Evolutionary conservation across 2,113 vertebrate genomes (phyloP).

Genomic region (Campylomormyrus tamandua): DNA sequence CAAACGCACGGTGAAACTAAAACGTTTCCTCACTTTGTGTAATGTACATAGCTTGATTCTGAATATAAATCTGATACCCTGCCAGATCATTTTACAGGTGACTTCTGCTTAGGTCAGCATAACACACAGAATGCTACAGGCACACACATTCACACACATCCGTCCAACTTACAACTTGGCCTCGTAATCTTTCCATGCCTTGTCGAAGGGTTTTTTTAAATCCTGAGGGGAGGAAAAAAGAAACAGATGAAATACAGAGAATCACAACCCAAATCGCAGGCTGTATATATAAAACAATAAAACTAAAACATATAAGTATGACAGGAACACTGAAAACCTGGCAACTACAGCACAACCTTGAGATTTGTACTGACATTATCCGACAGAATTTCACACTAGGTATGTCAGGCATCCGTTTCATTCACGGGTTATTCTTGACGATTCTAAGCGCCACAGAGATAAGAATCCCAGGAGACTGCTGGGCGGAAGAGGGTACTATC

Average conservation of each 20-base stretch:
- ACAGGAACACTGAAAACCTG: not conserved
- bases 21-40: not conserved
- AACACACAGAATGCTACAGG: not conserved
- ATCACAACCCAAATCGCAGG: not conserved
- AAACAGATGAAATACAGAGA: not conserved
- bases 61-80: not conserved
- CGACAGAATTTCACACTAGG: not conserved
- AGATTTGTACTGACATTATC: not conserved
- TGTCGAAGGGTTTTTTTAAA: constrained; percentile 84
- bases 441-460: not conserved
- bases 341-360: not conserved
- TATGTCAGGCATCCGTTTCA: not conserved
- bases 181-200: constrained; percentile 89
- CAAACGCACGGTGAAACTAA: not conserved
- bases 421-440: not conserved
- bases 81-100: not conserved
- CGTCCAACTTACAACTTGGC: constrained; percentile 77
- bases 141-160: constrained; percentile 2
- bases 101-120: not conserved
- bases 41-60: not conserved
- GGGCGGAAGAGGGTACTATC: not conserved
- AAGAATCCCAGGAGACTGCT: not conserved
- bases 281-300: not conserved
- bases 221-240: constrained; percentile 56
- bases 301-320: not conserved